Conservation (phyloP, 2,797 vertebrate species). For the Spea hammondii region DNA sequence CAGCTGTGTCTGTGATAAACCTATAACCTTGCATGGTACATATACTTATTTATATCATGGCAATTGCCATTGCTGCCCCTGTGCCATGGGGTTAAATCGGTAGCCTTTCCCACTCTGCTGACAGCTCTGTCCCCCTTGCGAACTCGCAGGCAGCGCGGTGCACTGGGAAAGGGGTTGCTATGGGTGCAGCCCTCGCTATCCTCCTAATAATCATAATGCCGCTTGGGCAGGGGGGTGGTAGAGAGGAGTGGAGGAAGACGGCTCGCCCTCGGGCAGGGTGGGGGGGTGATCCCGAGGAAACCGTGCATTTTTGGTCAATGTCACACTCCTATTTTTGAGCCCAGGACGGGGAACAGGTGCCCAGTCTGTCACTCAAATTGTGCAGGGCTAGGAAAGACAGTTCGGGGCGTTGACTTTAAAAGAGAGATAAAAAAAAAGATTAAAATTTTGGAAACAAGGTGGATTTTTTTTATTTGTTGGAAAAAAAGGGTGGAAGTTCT, state of each 20-base stretch:
- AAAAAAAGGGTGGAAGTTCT: conserved; percentile 2
- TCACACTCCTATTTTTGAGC: conserved; percentile 56
- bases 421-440: conserved; percentile 24
- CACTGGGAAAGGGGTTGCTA: conserved; percentile 24
- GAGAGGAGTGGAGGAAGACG: conserved; percentile 7
- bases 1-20: background rate
- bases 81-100: background rate
- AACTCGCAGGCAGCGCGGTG: background rate
- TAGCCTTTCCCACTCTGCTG: background rate
- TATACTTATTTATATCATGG: background rate
- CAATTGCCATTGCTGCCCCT: background rate
- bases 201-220: conserved; percentile 38
- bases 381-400: conserved; percentile 43
- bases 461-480: conserved; percentile 37
- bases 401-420: conserved; percentile 57
- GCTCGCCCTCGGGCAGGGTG: conserved; percentile 30
- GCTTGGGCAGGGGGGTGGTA: conserved; percentile 17
- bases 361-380: conserved; percentile 65
- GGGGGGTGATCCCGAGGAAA: conserved; percentile 15
- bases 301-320: conserved; percentile 57
- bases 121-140: background rate
- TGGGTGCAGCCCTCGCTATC: conserved; percentile 14
- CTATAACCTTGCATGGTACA: background rate
- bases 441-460: conserved; percentile 47
- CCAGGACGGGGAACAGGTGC: conserved; percentile 72